Evolutionary conservation across 2,888 invertebrate genomes (phyloP).

Genomic region (Anaspis maculata): DNA sequence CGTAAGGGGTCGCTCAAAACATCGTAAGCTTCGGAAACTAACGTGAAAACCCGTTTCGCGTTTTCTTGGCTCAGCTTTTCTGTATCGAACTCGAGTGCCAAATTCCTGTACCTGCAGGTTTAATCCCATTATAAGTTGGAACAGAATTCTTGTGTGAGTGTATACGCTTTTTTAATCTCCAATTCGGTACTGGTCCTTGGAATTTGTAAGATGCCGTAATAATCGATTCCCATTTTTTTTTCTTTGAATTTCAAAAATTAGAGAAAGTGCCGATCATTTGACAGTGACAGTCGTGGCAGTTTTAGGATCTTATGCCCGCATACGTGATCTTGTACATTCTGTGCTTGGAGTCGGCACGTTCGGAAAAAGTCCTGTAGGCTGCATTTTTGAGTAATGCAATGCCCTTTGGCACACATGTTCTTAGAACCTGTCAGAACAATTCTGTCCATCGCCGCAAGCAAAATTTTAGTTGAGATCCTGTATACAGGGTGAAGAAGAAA

Average conservation of each 20-base stretch:
- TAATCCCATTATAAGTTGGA: neutral
- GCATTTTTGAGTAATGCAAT: too few relatives aligned
- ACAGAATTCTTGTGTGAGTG: neutral
- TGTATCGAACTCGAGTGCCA: slow-evolving; percentile 46
- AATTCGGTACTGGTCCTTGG: slow-evolving; percentile 54
- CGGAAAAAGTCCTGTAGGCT: too few relatives aligned
- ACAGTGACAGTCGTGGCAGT: too few relatives aligned
- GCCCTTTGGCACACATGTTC: too few relatives aligned
- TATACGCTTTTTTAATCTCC: slow-evolving; percentile 66
- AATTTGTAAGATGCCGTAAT: slow-evolving; percentile 67
- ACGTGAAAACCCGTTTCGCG: slow-evolving; percentile 49
- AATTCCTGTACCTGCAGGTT: slow-evolving; percentile 33
- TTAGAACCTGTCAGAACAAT: too few relatives aligned
- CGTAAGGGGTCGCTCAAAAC: slow-evolving; percentile 59
- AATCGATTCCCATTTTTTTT: slow-evolving; percentile 72
- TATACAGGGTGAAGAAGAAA: too few relatives aligned
- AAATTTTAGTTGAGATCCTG: too few relatives aligned
- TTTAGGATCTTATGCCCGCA: too few relatives aligned
- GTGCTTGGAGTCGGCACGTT: too few relatives aligned
- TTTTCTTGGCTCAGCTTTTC: slow-evolving; percentile 52
- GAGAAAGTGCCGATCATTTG: too few relatives aligned
- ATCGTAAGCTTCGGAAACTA: slow-evolving; percentile 73
- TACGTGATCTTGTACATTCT: too few relatives aligned
- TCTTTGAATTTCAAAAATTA: slow-evolving; percentile 1
- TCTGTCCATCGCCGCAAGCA: too few relatives aligned